Evolutionary conservation across 2,113 vertebrate genomes (phyloP), one percentile per base, ranked within the genome.

Genomic region (Bungarus multicinctus): DNA sequence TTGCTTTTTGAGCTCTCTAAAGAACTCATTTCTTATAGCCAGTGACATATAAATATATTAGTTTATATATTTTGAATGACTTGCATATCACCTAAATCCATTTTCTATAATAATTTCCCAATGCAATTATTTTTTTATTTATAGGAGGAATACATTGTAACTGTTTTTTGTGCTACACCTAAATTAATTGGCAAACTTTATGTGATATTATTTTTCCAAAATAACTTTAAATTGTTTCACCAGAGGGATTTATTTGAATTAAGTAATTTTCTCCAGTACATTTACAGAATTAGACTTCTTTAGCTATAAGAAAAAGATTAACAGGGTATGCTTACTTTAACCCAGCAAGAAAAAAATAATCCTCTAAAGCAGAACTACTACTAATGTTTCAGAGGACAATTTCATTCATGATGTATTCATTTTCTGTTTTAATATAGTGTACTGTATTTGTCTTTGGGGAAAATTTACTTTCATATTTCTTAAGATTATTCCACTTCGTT

Each of bases 331-430:
- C 81, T 96, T 97, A 97, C 94, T 87, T 96, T 97, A 97, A 95
- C 97, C 90, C 97, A 97, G 97, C 96, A 96, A 97, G 97, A 96
- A 97, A 94, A 97, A 96, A 97, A 94, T 96, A 96, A 95, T 97
- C 95, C 93, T 97, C 91, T 93, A n/a, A 95, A 94, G 93, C 95
- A 95, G 91, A 96, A 96, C 92, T 95, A 92, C 93, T 95, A 93
- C 93, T 96, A 96, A 93, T 93, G 91, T 89, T 2, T 50, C 93
- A 93, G 0, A 25, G 90, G 89, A 96, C 52, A 3, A 87, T 93
- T 96, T 97, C 93, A 94, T 96, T 96, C 89, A 95, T 94, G 69
- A 45, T 93, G 23, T 93, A 93, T 89, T 74, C 64, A 74, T 74
- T 74, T 74, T 74, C 2, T 0, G 1, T 74, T 74, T 34, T 34